Base-by-base conservation (phyloP, 2,797 vertebrate genomes). In the Falco naumanni region DNA sequence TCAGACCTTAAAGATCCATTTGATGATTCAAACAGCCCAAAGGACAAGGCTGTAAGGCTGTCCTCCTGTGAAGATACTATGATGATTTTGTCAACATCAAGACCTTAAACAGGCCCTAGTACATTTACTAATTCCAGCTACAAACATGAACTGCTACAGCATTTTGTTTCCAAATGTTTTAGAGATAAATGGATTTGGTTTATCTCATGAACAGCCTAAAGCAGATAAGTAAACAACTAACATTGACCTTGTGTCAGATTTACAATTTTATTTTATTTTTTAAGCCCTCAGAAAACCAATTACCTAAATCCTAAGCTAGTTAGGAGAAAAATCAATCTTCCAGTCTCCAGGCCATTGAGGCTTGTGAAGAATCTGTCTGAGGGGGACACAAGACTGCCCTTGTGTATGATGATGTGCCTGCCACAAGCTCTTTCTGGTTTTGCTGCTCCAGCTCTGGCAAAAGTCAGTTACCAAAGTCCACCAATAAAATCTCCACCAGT, bases 281-380 rank as follows among this genome's bases (percentile, higher is more conserved):
- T 94, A 95, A 96, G 90, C 75, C 86, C 78, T 96, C 6, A 17
- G 65, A 94, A 96, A 97, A 93, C 68, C 50, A 95, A 89, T 93
- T 82, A 92, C 59, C 72, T 87, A 64, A 65, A 60, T 43, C n/a
- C 25, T 61, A 84, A 97, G 65, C 66, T 69, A 96, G 81, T 95
- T 89, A 87, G 18, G 53, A 78, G 41, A 92, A 92, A 57, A 75
- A 37, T 6, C 48, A 54, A 93, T 78, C 77, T 92, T 75, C 26
- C 43, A 76, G 37, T 41, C 66, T 65, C 88, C 78, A 71, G 60
- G 25, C 56, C 31, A 75, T 28, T 5, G 48, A 90, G 56, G 65
- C 75, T 65, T 88, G 45, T 25, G 45, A 93, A 65, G 25, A 53
- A 91, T 45, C 33, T 72, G 54, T 37, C 47, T 63, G 31, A 29